Percentiles rank a stretch among this genome's conserved stretches.
Evolutionary conservation across 2,797 vertebrate species (phyloP).

Genomic region (Forpus xanthops): DNA sequence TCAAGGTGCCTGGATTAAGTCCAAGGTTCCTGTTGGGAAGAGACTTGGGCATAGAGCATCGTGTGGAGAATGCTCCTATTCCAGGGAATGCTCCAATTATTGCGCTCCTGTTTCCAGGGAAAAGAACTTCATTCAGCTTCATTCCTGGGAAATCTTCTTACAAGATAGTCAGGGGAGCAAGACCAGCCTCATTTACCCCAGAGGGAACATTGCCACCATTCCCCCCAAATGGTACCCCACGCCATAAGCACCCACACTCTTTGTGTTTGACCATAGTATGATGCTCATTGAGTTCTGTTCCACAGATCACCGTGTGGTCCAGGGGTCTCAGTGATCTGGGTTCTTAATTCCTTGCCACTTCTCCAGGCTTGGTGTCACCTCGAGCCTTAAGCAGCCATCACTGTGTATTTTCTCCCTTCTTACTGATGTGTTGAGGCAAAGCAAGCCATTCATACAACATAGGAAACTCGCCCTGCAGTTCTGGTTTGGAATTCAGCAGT

Average conservation of each 20-base stretch:
- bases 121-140: not conserved
- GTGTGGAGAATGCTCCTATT: not conserved
- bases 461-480: not conserved
- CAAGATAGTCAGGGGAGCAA: not conserved
- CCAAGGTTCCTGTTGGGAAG: not conserved
- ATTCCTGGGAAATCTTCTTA: not conserved
- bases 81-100: not conserved
- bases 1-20: not conserved
- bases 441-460: not conserved
- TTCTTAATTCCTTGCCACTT: not conserved
- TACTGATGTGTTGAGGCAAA: not conserved
- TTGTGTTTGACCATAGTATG: not conserved
- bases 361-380: not conserved
- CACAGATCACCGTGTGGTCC: not conserved
- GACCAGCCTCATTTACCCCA: not conserved
- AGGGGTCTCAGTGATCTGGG: not conserved
- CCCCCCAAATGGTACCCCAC: not conserved
- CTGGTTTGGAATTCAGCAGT: not conserved
- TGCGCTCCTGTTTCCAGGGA: not conserved
- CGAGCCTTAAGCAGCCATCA: not conserved
- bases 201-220: not conserved
- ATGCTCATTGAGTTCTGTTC: not conserved
- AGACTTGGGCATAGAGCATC: not conserved
- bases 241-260: not conserved
- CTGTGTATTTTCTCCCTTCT: not conserved